Base-by-base conservation (phyloP, 1,140 invertebrate species). In the Calephelis nemesis region DNA sequence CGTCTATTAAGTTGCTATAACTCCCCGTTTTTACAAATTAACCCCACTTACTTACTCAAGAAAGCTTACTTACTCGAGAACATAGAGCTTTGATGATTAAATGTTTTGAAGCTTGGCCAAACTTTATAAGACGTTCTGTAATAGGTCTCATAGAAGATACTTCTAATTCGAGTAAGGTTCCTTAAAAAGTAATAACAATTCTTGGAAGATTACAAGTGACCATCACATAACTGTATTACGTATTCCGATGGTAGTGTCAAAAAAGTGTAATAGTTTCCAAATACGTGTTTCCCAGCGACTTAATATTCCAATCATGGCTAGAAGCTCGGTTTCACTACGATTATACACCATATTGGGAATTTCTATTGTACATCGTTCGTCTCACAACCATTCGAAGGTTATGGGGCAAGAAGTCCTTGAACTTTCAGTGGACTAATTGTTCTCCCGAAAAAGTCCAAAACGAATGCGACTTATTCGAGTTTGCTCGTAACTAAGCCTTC, bases 401-500 rank as follows among this genome's bases (percentile, higher is more conserved):
- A 40, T 45, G 49, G 48, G 60, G 64, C 40, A 49, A 42, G 62
- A 62, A 62, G 78, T 81, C 82, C 83, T 84, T 85, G 79, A 77
- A 71, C 75, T 68, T 83, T 76, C 76, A 77, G 72, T 71, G 68
- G 68, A 73, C 71, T 74, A 80, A 81, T 77, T 79, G 67, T 75
- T 68, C 68, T 69, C 76, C 73, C 72, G 74, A 77, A 81, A 70
- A 81, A 81, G 68, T 48, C 67, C 68, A 77, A 79, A 79, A 79
- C 58, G 76, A 68, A 70, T 67, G 70, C 63, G 73, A 45, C 47
- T 62, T 64, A 67, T 69, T 50, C 68, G 67, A 67, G 73, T 65
- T 63, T 74, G 78, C 74, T 80, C 74, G 84, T 83, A 83, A 82
- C 83, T 80, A 77, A 81, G 78, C 79, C 71, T 86, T 87, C 80